These are phyloP conservation scores for Epinotia nisella DNA, from an alignment of 2,888 invertebrate genomes.

Conservation along the genomic window DNA sequence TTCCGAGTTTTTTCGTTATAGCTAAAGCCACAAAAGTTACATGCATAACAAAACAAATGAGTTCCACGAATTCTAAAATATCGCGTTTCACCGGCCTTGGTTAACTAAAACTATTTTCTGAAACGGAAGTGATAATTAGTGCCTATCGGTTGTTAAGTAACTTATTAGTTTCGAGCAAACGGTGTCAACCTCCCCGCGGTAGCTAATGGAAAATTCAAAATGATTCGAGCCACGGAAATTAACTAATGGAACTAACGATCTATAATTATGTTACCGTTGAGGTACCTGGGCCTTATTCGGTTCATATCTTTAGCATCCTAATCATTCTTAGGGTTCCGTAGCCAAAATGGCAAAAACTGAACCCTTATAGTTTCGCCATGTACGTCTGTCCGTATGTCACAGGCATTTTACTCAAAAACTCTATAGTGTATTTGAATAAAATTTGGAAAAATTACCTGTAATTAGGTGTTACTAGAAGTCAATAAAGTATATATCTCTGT, in stretches of 20 bases:
- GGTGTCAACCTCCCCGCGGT: conserved; percentile 11
- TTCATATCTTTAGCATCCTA: not conserved
- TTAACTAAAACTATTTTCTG: not conserved
- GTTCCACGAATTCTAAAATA: not conserved
- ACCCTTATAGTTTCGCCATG: too few relatives aligned
- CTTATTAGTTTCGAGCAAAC: conserved; percentile 10
- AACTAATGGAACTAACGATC: conserved; percentile 24
- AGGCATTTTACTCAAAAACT: too few relatives aligned
- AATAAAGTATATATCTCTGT: too few relatives aligned
- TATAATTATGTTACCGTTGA: not conserved
- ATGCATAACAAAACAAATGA: not conserved
- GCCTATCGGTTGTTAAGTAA: conserved; percentile 14
- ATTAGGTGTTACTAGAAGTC: too few relatives aligned
- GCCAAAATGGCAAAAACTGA: too few relatives aligned
- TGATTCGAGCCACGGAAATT: conserved; percentile 28
- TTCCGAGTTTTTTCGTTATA: too few relatives aligned
- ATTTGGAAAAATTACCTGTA: too few relatives aligned
- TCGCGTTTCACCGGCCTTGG: not conserved
- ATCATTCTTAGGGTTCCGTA: too few relatives aligned
- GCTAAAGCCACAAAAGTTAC: not conserved
- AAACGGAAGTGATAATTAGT: conserved; percentile 14
- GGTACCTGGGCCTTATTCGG: not conserved
- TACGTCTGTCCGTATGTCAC: too few relatives aligned
- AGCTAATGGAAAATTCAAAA: conserved; percentile 34
- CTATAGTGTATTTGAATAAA: too few relatives aligned